A percentile compares a stretch with the other conserved stretches of the same genome.
phyloP scores from a whole-genome alignment of 2,113 vertebrate genomes.

The Garra rufa region DNA sequence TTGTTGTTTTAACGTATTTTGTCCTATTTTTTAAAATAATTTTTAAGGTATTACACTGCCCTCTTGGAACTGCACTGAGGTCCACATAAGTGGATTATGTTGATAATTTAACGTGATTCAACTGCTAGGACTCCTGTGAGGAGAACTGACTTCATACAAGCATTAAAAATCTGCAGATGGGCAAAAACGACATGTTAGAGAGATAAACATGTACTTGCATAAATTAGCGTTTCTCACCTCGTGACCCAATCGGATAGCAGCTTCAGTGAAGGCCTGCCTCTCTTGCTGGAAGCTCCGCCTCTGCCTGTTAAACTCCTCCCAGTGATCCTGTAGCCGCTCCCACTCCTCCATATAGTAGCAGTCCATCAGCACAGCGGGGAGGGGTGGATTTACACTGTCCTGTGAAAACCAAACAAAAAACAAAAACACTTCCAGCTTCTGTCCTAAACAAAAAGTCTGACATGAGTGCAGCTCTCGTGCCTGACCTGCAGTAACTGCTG shows the following conservation, averaged over 20 bases:
- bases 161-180: neutral
- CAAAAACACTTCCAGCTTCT: neutral
- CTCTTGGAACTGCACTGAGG: no score
- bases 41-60: no score
- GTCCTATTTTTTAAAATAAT: no score
- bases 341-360: slow-evolving; percentile 81
- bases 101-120: neutral
- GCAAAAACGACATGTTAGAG: neutral
- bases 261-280: slow-evolving; percentile 77
- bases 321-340: slow-evolving; percentile 71
- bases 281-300: slow-evolving; percentile 77
- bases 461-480: neutral
- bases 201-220: neutral
- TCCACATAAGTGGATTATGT: neutral
- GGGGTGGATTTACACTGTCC: slow-evolving; percentile 63
- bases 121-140: no score
- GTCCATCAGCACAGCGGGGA: slow-evolving; percentile 65
- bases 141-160: neutral
- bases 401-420: no score
- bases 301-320: slow-evolving; percentile 70
- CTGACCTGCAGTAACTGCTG: slow-evolving; percentile 78
- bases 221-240: slow-evolving; percentile 66
- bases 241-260: slow-evolving; percentile 78
- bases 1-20: no score
- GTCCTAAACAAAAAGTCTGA: rapidly evolving